Evolutionary conservation across 2,113 vertebrate species (phyloP).

Genomic region (Megaleporinus macrocephalus): DNA sequence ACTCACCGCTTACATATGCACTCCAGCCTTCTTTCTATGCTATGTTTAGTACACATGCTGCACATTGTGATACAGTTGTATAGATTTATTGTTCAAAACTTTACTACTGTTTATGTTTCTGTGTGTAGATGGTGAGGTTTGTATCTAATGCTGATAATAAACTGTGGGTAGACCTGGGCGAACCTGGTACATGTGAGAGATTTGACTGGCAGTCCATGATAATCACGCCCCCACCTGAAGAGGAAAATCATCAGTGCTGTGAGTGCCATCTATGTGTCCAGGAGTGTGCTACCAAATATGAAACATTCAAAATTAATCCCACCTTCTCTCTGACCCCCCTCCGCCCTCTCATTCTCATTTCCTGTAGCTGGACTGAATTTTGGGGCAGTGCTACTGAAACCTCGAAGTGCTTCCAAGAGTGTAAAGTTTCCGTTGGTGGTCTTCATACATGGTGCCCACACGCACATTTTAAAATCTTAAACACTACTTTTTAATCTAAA

Average conservation of each 20-base stretch:
- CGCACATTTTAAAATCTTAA: background rate
- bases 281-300: no score
- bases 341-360: background rate
- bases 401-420: background rate
- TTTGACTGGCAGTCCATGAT: conserved; percentile 78
- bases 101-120: background rate
- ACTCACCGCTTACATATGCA: background rate
- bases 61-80: background rate
- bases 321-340: background rate
- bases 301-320: no score
- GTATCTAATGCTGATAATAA: conserved; percentile 65
- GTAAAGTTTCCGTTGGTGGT: conserved; percentile 74
- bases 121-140: conserved; percentile 74
- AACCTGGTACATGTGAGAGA: conserved; percentile 65
- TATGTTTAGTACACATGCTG: background rate
- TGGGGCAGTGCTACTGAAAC: conserved; percentile 80
- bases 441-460: conserved; percentile 80
- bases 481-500: background rate
- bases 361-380: conserved; percentile 70
- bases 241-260: conserved; percentile 76
- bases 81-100: background rate
- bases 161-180: conserved; percentile 71
- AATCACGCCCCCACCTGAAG: conserved; percentile 68
- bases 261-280: conserved; percentile 43
- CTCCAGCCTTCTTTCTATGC: no score